Percentiles rank a stretch among this genome's conserved stretches.
phyloP scores from a whole-genome alignment of 2,888 invertebrate species.

The Junonia oenone region DNA sequence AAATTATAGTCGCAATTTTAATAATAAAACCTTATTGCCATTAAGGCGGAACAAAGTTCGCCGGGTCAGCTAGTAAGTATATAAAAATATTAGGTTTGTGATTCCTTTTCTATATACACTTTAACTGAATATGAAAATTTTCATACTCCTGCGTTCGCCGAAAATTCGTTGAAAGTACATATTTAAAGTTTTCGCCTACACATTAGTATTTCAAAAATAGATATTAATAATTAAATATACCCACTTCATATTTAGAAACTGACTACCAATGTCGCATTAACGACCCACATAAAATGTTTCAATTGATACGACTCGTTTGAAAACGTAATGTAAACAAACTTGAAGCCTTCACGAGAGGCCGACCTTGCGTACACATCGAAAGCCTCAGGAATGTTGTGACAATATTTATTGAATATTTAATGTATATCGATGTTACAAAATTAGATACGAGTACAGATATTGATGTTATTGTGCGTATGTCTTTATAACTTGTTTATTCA shows the following conservation, averaged over 20 bases:
- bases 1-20: no score
- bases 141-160: no score
- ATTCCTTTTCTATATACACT: no score
- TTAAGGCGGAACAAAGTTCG: no score
- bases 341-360: constrained; percentile 18
- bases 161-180: no score
- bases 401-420: constrained; percentile 8
- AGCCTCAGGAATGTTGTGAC: constrained; percentile 24
- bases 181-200: no score
- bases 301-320: constrained; percentile 3
- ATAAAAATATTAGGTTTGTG: no score
- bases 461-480: not conserved
- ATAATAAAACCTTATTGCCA: no score
- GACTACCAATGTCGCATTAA: not conserved
- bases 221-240: no score
- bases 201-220: no score
- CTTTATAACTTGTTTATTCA: not conserved
- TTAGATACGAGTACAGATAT: not conserved
- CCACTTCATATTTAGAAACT: not conserved
- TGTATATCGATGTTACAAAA: not conserved
- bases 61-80: no score
- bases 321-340: constrained; percentile 5
- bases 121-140: no score
- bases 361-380: constrained; percentile 20
- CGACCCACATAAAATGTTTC: not conserved